Percentiles rank a stretch among this genome's conserved stretches.
These are phyloP conservation scores for Drosophila mulleri DNA, from an alignment of 2,888 invertebrate species.

Conservation along the genomic window DNA sequence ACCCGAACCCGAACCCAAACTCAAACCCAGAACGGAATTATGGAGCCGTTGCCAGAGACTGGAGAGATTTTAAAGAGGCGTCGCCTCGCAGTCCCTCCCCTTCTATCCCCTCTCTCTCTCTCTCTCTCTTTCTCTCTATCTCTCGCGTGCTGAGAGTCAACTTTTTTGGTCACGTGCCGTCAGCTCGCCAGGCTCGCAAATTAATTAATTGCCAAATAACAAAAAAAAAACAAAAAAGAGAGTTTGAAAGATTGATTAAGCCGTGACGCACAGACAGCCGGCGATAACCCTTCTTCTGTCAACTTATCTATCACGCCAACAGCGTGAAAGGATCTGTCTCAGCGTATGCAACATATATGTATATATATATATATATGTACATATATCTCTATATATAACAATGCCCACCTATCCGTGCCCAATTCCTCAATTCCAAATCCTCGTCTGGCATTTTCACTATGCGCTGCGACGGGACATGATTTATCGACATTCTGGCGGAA, in stretches of 20 bases:
- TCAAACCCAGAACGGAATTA: constrained; percentile 4
- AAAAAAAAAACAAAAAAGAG: constrained; percentile 9
- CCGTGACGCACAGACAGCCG: constrained; percentile 37
- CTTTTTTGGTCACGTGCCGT: constrained; percentile 61
- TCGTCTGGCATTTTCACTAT: constrained; percentile 47
- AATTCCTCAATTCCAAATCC: background rate
- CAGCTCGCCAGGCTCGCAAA: constrained; percentile 42
- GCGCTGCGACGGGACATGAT: constrained; percentile 54
- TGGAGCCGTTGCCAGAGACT: constrained; percentile 11
- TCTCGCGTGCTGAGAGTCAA: constrained; percentile 15
- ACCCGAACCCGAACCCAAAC: constrained; percentile 74
- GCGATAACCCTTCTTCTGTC: constrained; percentile 58
- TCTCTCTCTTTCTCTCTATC: background rate
- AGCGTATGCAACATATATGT: background rate
- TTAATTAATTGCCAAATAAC: constrained; percentile 72
- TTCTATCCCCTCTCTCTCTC: background rate
- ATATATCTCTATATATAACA: background rate
- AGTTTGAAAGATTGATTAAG: constrained; percentile 70
- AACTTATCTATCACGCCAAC: constrained; percentile 77
- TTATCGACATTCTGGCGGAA: constrained; percentile 78
- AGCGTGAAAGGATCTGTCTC: constrained; percentile 48
- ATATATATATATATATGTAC: too few relatives aligned
- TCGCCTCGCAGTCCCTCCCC: background rate
- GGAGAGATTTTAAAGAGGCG: constrained; percentile 28
- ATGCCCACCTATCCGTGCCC: constrained; percentile 8